A percentile compares a stretch with the other conserved stretches of the same genome.
These are phyloP conservation scores for Megaceryle torquata DNA, from an alignment of 2,113 vertebrate species.

Conservation along the genomic window DNA sequence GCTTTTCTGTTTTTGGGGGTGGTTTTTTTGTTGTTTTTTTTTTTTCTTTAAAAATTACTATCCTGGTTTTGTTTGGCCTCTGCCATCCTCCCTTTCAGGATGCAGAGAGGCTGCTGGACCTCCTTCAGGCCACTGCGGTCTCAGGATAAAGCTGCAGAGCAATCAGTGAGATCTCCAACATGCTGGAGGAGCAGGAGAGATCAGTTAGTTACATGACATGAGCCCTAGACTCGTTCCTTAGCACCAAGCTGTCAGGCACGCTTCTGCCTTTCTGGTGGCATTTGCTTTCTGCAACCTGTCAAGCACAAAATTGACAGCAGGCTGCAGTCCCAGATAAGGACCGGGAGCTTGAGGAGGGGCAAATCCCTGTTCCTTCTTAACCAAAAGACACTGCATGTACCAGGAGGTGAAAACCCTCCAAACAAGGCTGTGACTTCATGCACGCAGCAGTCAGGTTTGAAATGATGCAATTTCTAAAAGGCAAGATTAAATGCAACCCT, in stretches of 20 bases:
- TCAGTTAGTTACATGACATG: fast-evolving
- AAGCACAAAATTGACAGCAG: neutral
- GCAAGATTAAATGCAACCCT: neutral
- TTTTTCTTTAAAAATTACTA: neutral
- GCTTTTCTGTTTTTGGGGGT: neutral
- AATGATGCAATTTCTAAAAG: neutral
- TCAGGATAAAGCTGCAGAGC: neutral
- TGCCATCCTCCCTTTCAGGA: neutral
- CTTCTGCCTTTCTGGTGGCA: neutral
- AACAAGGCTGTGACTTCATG: neutral
- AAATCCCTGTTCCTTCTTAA: neutral
- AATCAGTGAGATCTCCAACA: fast-evolving
- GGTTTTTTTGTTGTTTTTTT: no score
- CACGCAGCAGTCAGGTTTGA: neutral
- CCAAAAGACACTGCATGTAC: neutral
- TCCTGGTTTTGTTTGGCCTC: neutral
- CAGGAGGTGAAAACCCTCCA: neutral
- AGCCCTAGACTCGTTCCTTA: neutral
- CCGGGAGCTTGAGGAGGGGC: neutral
- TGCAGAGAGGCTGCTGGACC: neutral
- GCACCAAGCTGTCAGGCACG: neutral
- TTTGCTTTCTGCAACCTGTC: neutral
- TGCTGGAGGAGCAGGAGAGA: neutral
- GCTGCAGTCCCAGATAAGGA: neutral
- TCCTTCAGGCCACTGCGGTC: fast-evolving